Evolutionary conservation across 2,113 vertebrate genomes (phyloP).

Genomic region (Gallinago undulata): DNA sequence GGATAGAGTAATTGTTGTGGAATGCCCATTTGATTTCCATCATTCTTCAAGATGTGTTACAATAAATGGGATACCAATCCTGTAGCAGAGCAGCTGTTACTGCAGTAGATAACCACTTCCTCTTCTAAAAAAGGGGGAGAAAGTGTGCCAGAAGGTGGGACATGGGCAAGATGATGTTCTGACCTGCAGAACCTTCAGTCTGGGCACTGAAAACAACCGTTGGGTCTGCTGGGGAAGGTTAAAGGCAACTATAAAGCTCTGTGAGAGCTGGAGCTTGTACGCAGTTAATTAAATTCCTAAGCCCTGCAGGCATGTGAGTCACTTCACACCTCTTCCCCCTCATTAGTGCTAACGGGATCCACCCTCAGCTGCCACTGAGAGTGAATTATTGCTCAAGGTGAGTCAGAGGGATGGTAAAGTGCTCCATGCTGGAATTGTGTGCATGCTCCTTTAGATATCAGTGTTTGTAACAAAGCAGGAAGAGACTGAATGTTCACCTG

Average conservation of each 20-base stretch:
- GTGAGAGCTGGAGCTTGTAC: not conserved
- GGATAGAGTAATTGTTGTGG: not conserved
- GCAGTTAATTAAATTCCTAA: not conserved
- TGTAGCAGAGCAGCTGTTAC: not conserved
- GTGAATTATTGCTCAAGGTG: fast-evolving
- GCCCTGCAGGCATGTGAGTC: not conserved
- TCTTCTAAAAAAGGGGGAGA: fast-evolving
- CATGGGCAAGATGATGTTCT: not conserved
- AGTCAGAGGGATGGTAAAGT: not conserved
- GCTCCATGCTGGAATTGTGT: fast-evolving
- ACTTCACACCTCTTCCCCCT: not conserved
- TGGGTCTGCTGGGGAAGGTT: not conserved
- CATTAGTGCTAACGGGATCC: fast-evolving
- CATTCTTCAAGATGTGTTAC: not conserved
- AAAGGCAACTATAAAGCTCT: not conserved
- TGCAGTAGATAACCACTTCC: not conserved
- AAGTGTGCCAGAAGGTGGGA: not conserved
- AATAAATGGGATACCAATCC: not conserved
- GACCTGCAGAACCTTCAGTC: not conserved
- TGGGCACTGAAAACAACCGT: not conserved
- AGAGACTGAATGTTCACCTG: fast-evolving
- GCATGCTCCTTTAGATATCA: fast-evolving
- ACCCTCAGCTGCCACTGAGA: not conserved
- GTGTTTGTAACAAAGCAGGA: not conserved
- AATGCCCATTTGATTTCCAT: not conserved